A percentile compares a stretch with the other conserved stretches of the same genome.
phyloP scores from a whole-genome alignment of 2,888 invertebrate genomes.

The Sphaerophoria rueppellii region DNA sequence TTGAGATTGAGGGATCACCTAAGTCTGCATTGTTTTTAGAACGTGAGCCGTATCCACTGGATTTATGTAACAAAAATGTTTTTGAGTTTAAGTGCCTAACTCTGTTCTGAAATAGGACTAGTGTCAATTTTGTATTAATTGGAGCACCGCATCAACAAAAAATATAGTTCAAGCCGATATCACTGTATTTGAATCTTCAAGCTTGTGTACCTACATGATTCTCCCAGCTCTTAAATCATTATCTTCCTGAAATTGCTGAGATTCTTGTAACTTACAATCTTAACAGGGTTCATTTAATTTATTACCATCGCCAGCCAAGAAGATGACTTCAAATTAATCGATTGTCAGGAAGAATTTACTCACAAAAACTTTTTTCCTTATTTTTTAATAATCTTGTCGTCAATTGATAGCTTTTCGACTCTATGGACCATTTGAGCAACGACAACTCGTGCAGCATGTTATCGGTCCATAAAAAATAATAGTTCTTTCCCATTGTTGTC shows the following conservation, averaged over 20 bases:
- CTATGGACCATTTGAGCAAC: neutral
- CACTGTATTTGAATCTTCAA: too few relatives aligned
- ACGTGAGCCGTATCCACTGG: too few relatives aligned
- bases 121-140: too few relatives aligned
- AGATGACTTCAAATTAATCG: constrained; percentile 38
- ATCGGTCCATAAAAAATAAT: constrained; percentile 48
- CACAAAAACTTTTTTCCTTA: constrained; percentile 37
- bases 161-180: too few relatives aligned
- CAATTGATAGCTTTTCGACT: neutral
- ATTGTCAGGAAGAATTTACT: constrained; percentile 55
- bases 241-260: neutral
- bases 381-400: constrained; percentile 44
- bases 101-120: too few relatives aligned
- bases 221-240: too few relatives aligned
- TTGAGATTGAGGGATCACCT: too few relatives aligned
- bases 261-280: constrained; percentile 51
- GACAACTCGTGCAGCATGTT: constrained; percentile 29
- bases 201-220: too few relatives aligned
- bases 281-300: constrained; percentile 46
- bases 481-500: constrained; percentile 30
- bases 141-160: too few relatives aligned
- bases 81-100: too few relatives aligned
- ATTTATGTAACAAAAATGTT: too few relatives aligned
- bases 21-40: too few relatives aligned
- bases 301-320: constrained; percentile 27